Evolutionary conservation across 2,888 invertebrate species (phyloP).

Genomic region (Xanthorhoe spadicearia): DNA sequence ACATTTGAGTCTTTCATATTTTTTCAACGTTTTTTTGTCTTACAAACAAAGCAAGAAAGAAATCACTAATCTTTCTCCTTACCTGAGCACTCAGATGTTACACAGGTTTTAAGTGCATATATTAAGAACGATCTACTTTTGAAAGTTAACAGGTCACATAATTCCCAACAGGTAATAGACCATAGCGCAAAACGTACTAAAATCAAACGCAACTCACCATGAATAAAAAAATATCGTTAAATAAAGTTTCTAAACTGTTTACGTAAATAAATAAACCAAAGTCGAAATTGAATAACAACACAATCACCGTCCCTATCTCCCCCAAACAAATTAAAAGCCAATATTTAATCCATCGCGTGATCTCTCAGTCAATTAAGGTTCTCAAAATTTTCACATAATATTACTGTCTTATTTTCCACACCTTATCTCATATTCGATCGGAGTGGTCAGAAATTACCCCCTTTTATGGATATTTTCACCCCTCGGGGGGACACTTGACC

Average conservation of each 20-base stretch:
- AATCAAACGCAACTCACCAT: no score
- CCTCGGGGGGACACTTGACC: constrained; percentile 83
- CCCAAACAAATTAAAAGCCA: constrained; percentile 74
- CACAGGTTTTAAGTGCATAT: no score
- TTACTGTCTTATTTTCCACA: constrained; percentile 81
- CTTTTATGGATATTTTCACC: constrained; percentile 81
- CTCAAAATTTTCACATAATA: constrained; percentile 77
- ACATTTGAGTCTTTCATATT: no score
- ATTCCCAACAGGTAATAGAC: no score
- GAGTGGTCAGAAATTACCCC: constrained; percentile 81
- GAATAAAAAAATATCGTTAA: no score
- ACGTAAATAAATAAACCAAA: constrained; percentile 24
- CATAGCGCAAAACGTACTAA: no score
- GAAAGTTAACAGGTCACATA: no score
- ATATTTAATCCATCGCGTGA: constrained; percentile 73
- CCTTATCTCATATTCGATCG: constrained; percentile 78
- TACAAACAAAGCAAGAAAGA: no score
- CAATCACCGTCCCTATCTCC: constrained; percentile 51
- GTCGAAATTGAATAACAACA: constrained; percentile 44
- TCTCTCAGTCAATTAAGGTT: constrained; percentile 80
- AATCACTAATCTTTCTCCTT: no score
- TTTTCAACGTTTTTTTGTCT: no score
- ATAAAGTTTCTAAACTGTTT: background rate
- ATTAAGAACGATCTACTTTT: no score
- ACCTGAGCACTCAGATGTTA: no score